These are phyloP conservation scores for Agelaius tricolor DNA, from an alignment of 2,113 vertebrate genomes.

Conservation along the genomic window DNA sequence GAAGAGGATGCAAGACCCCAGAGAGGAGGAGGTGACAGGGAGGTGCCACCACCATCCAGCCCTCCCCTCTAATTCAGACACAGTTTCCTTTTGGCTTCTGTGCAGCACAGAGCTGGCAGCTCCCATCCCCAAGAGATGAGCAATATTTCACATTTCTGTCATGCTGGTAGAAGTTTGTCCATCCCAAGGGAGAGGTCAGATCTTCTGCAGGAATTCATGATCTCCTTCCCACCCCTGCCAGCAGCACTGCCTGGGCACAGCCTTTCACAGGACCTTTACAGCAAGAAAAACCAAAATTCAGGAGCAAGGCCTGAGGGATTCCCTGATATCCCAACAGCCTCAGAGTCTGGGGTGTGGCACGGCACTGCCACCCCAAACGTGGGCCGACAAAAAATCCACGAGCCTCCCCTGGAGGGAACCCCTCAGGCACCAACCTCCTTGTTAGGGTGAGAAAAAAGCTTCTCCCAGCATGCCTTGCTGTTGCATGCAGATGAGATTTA, in stretches of 20 bases:
- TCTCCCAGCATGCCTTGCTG: neutral
- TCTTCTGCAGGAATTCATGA: neutral
- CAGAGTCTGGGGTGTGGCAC: neutral
- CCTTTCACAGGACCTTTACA: neutral
- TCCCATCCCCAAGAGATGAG: neutral
- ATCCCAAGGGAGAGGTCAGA: neutral
- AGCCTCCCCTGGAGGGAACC: fast-evolving
- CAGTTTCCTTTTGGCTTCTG: neutral
- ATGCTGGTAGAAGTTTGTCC: neutral
- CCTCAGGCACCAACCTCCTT: neutral
- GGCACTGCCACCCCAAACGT: neutral
- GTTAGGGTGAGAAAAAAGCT: neutral
- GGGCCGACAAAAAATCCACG: fast-evolving
- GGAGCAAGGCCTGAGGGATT: neutral
- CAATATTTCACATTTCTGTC: neutral
- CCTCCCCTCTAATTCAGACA: neutral
- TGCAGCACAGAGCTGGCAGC: neutral
- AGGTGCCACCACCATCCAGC: neutral
- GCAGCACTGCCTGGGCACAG: neutral
- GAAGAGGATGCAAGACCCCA: neutral
- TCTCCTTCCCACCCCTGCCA: neutral
- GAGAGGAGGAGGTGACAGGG: neutral
- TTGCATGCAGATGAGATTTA: neutral
- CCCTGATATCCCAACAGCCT: neutral
- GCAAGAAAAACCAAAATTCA: neutral